A percentile compares a stretch with the other conserved stretches of the same genome.
Conservation (phyloP, 2,797 vertebrate genomes). For the Paramormyrops hopkinsi region DNA sequence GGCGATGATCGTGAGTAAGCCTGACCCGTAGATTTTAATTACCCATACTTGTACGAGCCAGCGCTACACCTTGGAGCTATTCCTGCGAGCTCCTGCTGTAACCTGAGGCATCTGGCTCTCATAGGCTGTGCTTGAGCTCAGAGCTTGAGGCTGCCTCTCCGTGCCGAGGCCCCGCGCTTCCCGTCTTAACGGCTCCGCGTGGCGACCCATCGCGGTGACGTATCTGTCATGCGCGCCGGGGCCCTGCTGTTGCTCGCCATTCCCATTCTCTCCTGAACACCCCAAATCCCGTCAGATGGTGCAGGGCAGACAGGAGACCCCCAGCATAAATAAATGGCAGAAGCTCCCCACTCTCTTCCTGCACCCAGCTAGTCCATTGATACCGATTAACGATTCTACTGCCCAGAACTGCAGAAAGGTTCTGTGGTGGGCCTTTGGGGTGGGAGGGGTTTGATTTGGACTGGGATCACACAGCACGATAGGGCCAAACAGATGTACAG, state of each 20-base stretch:
- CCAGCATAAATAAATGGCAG: not conserved
- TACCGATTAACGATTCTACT: not conserved
- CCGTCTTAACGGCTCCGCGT: not conserved
- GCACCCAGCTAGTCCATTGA: not conserved
- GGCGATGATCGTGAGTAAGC: not conserved
- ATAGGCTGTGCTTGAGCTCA: not conserved
- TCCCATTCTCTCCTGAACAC: not conserved
- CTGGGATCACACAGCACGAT: constrained; percentile 10
- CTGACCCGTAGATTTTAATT: not conserved
- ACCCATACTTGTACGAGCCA: not conserved
- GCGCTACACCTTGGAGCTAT: not conserved
- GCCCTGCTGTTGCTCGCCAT: not conserved
- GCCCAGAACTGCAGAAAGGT: not conserved
- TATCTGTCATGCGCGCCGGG: not conserved
- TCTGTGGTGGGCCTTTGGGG: no score
- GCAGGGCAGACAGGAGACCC: not conserved
- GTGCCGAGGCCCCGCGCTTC: not conserved
- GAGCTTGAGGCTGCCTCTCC: not conserved
- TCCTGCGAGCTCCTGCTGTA: not conserved
- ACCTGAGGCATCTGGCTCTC: not conserved
- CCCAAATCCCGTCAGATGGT: not conserved
- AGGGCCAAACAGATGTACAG: constrained; percentile 1
- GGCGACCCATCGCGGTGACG: not conserved
- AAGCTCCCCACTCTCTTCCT: not conserved
- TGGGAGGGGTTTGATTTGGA: not conserved